phyloP scores from a whole-genome alignment of 37 sponge, comb jelly and placozoan species.

The Petrosia ficiformis region DNA sequence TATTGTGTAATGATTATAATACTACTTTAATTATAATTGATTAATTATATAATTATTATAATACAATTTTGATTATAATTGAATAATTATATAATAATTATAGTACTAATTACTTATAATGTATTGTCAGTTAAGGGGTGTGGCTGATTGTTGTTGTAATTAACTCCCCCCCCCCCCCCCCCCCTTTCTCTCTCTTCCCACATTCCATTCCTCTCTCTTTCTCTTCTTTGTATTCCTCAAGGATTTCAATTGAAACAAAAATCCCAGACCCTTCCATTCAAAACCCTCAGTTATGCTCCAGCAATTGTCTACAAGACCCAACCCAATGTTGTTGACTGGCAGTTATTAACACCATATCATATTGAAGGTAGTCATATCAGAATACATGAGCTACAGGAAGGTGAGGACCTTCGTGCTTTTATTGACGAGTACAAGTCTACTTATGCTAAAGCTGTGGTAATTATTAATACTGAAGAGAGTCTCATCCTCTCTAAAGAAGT shows the following conservation, averaged over 20 bases:
- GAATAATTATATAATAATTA: too few species aligned
- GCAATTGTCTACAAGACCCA: neutral
- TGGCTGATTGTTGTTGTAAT: too few species aligned
- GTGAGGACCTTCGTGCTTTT: neutral
- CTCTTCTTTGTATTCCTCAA: neutral
- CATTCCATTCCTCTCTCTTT: neutral
- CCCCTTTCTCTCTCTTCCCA: neutral
- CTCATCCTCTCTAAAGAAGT: neutral
- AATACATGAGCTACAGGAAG: slow-evolving; percentile 3
- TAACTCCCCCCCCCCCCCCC: too few species aligned
- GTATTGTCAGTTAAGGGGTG: too few species aligned
- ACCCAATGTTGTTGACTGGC: slow-evolving; percentile 2
- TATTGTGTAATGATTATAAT: too few species aligned
- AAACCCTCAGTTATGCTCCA: neutral
- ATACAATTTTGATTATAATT: too few species aligned
- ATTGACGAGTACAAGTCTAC: neutral
- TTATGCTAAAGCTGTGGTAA: slow-evolving; percentile 14
- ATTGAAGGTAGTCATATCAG: slow-evolving; percentile 17
- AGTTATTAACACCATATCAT: neutral
- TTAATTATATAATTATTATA: too few species aligned
- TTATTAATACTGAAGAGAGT: slow-evolving; percentile 8
- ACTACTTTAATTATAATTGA: too few species aligned
- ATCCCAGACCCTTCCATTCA: neutral
- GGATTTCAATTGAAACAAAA: neutral
- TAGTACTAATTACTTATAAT: too few species aligned